A percentile compares a stretch with the other conserved stretches of the same genome.
phyloP scores from a whole-genome alignment of 2,113 vertebrate species.

The Parotia lawesii region DNA sequence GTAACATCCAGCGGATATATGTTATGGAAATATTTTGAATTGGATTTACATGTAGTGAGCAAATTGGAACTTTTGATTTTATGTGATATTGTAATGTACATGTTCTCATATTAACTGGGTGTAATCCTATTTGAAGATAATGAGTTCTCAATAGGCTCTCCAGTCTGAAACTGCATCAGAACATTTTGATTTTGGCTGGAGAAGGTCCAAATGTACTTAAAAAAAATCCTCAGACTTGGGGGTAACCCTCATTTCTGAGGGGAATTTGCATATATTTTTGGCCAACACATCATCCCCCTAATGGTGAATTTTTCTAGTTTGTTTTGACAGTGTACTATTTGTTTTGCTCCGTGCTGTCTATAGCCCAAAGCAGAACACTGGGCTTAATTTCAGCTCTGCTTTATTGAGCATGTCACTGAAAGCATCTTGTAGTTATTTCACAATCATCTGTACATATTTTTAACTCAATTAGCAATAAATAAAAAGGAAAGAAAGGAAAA shows the following conservation, averaged over 20 bases:
- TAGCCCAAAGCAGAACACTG: slow-evolving; percentile 39
- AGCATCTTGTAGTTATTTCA: slow-evolving; percentile 11
- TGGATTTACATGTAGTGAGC: slow-evolving; percentile 82
- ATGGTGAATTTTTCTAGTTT: slow-evolving; percentile 20
- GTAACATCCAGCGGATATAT: slow-evolving; percentile 81
- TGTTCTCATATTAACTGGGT: slow-evolving; percentile 80
- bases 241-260: slow-evolving; percentile 10
- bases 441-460: slow-evolving; percentile 8
- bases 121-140: slow-evolving; percentile 84
- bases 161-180: slow-evolving; percentile 65
- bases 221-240: slow-evolving; percentile 50
- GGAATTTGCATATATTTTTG: slow-evolving; percentile 37
- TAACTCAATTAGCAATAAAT: slow-evolving; percentile 32
- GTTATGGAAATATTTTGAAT: slow-evolving; percentile 85
- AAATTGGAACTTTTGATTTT: slow-evolving; percentile 84
- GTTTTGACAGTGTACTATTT: not conserved
- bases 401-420: not conserved
- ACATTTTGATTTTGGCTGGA: slow-evolving; percentile 62
- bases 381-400: slow-evolving; percentile 45
- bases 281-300: not conserved
- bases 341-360: slow-evolving; percentile 45
- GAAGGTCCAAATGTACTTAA: slow-evolving; percentile 28
- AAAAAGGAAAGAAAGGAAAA: not conserved
- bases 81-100: slow-evolving; percentile 81
- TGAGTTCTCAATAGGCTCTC: slow-evolving; percentile 76